Base-by-base conservation (phyloP, 2,888 invertebrate species). In the Mantis religiosa region DNA sequence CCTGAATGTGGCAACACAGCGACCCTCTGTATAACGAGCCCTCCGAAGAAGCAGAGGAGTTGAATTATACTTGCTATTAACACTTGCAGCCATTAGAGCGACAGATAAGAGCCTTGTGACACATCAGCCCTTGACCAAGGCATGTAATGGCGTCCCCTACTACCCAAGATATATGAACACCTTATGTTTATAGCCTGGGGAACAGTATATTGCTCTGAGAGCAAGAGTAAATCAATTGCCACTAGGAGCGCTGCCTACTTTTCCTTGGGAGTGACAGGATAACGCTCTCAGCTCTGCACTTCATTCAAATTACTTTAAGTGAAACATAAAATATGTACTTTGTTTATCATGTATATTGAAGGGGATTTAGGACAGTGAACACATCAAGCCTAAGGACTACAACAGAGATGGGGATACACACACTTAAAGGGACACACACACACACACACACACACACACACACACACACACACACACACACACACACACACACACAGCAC, bases 21-120 rank as follows among this genome's bases (percentile, higher is more conserved):
- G 14, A 20, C 54, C 20, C 20, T 0, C 25, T 54, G 47, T 27
- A 47, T 14, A 85, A 41, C 85, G 25, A 85, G 30, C 85, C n/a
- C 27, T 47, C 85, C 41, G 54, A 85, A 47, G 85, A n/a, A 83
- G 28, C 83, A 85, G 41, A 0, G 85, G 41, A 85, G 85, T 47
- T 71, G 85, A 85, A 85, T 54, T 85, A 85, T 85, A 85, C 85
- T 85, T 85, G 54, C 85, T 85, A 85, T 85, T 85, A 85, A 85
- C 85, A 85, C 85, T 84, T 34, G 47, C 85, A 85, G 54, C 85
- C 85, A 85, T 85, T 85, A 85, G 85, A 71, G 25, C 54, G 54
- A 71, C 20, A 71, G 54, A 71, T 71, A 71, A 71, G 54, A 71
- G 54, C 20, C 54, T 71, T 71, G 54, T 20, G 54, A 71, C 54